A percentile compares a stretch with the other conserved stretches of the same genome.
Evolutionary conservation across 2,797 vertebrate genomes (phyloP).

Genomic region (Loriculus beryllinus): DNA sequence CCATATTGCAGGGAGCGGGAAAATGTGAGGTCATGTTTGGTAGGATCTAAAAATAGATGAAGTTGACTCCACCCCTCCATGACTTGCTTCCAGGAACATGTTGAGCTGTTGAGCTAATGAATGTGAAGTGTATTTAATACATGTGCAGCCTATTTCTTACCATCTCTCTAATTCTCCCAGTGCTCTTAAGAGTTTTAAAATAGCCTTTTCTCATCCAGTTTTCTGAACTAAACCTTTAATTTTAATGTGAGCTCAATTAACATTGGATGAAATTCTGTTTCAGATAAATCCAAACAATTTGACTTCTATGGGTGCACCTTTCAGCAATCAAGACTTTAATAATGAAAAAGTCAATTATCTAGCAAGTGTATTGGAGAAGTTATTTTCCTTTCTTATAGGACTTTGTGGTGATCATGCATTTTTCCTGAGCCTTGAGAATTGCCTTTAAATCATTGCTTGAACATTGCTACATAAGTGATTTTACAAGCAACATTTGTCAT

Average conservation of each 20-base stretch:
- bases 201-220: neutral
- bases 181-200: neutral
- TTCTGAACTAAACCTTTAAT: neutral
- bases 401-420: neutral
- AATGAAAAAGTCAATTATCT: neutral
- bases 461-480: neutral
- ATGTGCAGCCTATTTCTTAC: neutral
- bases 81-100: slow-evolving; percentile 4
- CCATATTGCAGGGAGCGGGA: neutral
- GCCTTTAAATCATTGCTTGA: neutral
- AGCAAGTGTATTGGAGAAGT: neutral
- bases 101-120: neutral
- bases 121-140: neutral
- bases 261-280: neutral
- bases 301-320: neutral
- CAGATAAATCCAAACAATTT: neutral
- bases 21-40: neutral
- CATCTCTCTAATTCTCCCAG: neutral
- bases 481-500: neutral
- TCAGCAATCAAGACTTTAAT: neutral
- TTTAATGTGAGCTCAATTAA: neutral
- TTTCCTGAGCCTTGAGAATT: neutral
- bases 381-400: neutral
- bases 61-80: neutral
- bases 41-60: neutral